Conservation (phyloP, 2,113 vertebrate genomes). For the Scolopax mira region DNA sequence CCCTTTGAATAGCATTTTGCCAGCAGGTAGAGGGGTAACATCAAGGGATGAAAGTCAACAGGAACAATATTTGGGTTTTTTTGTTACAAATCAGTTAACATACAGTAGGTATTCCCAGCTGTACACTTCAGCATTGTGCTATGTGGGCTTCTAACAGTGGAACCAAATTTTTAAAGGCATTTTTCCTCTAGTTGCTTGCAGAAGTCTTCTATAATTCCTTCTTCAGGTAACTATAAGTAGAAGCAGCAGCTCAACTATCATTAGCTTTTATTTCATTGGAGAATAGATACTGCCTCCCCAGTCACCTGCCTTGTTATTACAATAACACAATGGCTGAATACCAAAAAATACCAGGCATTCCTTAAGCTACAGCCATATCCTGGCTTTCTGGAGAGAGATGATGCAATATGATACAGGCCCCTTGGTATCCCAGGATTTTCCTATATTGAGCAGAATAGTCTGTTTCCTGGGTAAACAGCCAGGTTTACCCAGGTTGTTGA, state of each 20-base stretch:
- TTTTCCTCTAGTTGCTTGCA: background rate
- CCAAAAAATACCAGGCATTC: background rate
- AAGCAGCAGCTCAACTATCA: background rate
- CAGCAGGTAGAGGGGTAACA: background rate
- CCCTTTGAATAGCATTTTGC: background rate
- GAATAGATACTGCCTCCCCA: background rate
- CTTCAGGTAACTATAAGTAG: constrained; percentile 19
- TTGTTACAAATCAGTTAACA: background rate
- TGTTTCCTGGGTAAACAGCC: background rate
- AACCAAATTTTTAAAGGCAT: background rate
- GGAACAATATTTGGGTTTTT: rapidly evolving
- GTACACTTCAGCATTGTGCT: background rate
- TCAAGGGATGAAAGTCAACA: background rate
- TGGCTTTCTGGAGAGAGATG: background rate
- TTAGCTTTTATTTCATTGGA: background rate
- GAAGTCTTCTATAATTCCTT: background rate
- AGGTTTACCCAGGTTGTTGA: background rate
- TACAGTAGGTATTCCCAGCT: background rate
- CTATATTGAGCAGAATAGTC: background rate
- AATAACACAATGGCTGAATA: background rate
- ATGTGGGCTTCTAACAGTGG: background rate
- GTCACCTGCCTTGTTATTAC: background rate
- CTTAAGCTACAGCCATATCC: background rate
- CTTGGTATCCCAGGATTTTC: background rate
- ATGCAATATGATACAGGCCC: background rate